A percentile compares a stretch with the other conserved stretches of the same genome.
Conservation (phyloP, 2,797 vertebrate species). For the Ciconia nigra region DNA sequence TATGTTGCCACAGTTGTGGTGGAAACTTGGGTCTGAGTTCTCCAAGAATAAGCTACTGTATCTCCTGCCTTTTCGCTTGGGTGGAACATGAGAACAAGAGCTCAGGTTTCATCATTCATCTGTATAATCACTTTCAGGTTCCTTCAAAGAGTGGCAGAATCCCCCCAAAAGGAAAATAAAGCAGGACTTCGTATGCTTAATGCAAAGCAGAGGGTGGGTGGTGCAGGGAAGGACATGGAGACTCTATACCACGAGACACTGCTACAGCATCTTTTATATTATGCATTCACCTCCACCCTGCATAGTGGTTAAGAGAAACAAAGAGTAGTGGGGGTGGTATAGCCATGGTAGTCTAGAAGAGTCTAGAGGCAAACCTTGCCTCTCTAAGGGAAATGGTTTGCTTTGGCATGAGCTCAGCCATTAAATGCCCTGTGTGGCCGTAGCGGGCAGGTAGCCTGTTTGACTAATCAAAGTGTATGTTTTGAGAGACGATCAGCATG, state of each 20-base stretch:
- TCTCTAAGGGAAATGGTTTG: neutral
- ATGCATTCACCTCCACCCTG: neutral
- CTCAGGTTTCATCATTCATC: neutral
- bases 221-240: fast-evolving
- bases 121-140: constrained; percentile 10
- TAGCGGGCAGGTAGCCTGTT: neutral
- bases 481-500: neutral
- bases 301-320: neutral
- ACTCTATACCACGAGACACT: neutral
- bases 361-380: neutral
- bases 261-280: neutral
- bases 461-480: neutral
- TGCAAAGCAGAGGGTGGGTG: neutral
- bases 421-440: neutral
- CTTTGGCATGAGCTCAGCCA: neutral
- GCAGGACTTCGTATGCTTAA: neutral
- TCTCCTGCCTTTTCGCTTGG: neutral
- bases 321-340: neutral
- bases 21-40: neutral
- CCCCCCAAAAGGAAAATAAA: neutral
- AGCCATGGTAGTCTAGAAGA: neutral
- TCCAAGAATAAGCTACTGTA: neutral
- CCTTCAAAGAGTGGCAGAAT: neutral
- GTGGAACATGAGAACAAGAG: neutral
- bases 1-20: fast-evolving